These are phyloP conservation scores for Oceanodroma tethys DNA, from an alignment of 2,113 vertebrate species.

Conservation along the genomic window DNA sequence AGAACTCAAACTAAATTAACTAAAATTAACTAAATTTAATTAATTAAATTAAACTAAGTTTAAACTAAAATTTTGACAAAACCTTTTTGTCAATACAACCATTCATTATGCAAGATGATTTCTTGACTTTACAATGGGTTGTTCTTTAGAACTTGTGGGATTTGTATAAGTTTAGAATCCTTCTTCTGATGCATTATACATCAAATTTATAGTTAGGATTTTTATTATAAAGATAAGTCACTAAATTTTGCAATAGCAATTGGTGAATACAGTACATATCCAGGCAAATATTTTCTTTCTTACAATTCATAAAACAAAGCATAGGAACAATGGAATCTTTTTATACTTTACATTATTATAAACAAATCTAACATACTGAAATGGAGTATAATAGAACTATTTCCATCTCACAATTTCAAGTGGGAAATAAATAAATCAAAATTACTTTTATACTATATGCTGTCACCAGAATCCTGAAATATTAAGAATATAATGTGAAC, in stretches of 20 bases:
- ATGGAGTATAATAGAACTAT: not conserved
- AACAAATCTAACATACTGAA: not conserved
- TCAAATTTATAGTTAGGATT: not conserved
- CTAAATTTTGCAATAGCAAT: not conserved
- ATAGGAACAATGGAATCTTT: not conserved
- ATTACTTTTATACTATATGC: not conserved
- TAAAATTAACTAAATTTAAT: not conserved
- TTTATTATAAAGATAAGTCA: not conserved
- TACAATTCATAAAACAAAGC: not conserved
- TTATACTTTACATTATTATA: not conserved
- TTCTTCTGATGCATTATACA: not conserved
- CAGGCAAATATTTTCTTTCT: not conserved
- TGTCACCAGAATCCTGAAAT: not conserved
- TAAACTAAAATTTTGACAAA: not conserved
- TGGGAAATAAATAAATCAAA: not conserved
- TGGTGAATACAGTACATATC: not conserved
- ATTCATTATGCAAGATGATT: not conserved
- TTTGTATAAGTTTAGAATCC: not conserved
- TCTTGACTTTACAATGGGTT: not conserved
- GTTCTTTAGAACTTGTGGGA: not conserved
- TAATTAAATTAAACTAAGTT: not conserved
- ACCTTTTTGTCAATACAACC: not conserved
- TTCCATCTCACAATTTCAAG: not conserved
- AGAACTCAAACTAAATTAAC: not conserved
- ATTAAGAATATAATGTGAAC: not conserved